Percentiles rank a stretch among this genome's conserved stretches.
Evolutionary conservation across 2,113 vertebrate species (phyloP).

Genomic region (Pampusana beccarii): DNA sequence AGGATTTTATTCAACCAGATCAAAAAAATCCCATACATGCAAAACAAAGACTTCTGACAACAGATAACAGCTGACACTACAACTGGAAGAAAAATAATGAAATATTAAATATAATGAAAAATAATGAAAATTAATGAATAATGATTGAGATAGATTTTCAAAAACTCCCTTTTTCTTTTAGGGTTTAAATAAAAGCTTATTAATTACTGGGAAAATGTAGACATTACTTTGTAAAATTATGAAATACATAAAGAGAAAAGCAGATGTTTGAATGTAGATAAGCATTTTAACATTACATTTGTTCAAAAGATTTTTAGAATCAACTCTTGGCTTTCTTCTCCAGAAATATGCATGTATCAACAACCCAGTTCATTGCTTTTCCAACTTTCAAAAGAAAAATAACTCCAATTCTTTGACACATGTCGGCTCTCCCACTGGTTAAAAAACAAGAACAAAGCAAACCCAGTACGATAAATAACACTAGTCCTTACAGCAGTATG

Average conservation of each 20-base stretch:
- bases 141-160: neutral
- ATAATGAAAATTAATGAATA: no score
- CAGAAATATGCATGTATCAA: neutral
- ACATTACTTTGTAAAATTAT: neutral
- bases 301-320: neutral
- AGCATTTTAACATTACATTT: neutral
- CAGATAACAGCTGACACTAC: neutral
- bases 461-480: neutral
- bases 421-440: neutral
- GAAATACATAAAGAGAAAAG: neutral
- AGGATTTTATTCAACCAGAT: slow-evolving; percentile 38
- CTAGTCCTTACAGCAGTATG: neutral
- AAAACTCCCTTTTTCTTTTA: neutral
- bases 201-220: neutral
- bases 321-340: neutral
- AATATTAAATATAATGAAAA: no score
- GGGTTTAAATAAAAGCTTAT: neutral
- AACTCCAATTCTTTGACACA: neutral
- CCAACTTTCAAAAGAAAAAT: neutral
- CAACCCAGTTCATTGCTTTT: neutral
- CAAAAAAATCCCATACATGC: slow-evolving; percentile 1
- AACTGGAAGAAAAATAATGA: neutral
- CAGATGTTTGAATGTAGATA: neutral
- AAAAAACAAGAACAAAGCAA: neutral
- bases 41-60: neutral